Evolutionary conservation across 1,140 invertebrate species (phyloP).

Genomic region (Berghia stephanieae): DNA sequence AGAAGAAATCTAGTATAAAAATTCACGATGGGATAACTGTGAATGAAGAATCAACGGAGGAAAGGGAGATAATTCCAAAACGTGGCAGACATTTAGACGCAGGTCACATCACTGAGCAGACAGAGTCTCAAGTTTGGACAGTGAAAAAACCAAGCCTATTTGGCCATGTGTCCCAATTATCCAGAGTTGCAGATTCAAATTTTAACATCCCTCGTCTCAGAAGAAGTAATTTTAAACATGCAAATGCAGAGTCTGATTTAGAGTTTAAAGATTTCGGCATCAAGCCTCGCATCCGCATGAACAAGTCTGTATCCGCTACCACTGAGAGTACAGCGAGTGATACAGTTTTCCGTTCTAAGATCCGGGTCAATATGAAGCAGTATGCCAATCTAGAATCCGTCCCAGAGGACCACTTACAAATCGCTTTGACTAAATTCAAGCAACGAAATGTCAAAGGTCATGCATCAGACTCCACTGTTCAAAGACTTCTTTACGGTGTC

Average conservation of each 20-base stretch:
- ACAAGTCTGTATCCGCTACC: constrained; percentile 45
- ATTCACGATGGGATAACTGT: constrained; percentile 31
- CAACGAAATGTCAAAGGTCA: constrained; percentile 57
- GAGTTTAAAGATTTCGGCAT: constrained; percentile 52
- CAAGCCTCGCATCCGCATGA: constrained; percentile 51
- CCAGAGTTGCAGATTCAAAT: too few relatives aligned
- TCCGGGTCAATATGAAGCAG: constrained; percentile 39
- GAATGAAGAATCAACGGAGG: constrained; percentile 39
- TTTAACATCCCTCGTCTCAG: too few relatives aligned
- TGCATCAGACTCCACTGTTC: constrained; percentile 61
- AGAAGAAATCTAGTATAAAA: constrained; percentile 34
- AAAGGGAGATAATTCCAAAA: constrained; percentile 35
- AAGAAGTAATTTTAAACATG: constrained; percentile 39
- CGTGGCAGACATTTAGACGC: neutral
- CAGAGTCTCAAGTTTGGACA: constrained; percentile 42
- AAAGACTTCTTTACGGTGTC: constrained; percentile 62
- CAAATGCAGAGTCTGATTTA: constrained; percentile 52
- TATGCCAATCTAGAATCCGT: constrained; percentile 54
- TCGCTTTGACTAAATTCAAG: too few relatives aligned
- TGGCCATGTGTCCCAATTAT: constrained; percentile 58
- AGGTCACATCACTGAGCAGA: constrained; percentile 40
- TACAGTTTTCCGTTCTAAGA: constrained; percentile 30
- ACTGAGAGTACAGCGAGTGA: constrained; percentile 40
- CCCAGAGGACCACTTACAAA: constrained; percentile 48
- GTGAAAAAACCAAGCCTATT: constrained; percentile 54